Evolutionary conservation across 2,113 vertebrate genomes (phyloP).

Genomic region (Trogon surrucura): DNA sequence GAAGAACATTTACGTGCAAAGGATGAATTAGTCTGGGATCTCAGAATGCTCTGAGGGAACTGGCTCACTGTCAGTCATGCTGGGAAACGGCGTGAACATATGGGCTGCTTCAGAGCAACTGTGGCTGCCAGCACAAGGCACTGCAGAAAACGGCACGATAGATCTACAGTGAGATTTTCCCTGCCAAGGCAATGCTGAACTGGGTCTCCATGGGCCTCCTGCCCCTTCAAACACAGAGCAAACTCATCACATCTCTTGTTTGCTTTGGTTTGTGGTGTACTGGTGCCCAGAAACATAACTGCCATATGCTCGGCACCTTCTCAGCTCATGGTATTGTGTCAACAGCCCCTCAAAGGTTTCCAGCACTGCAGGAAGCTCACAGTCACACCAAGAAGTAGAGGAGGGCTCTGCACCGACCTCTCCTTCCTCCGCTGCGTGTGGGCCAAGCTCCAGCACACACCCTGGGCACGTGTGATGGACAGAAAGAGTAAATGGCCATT

Average conservation of each 20-base stretch:
- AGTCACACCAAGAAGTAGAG: not conserved
- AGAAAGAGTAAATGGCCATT: not conserved
- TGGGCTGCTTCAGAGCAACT: not conserved
- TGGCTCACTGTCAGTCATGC: not conserved
- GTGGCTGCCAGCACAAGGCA: conserved; percentile 6
- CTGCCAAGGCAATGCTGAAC: not conserved
- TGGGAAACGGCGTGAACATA: conserved; percentile 11
- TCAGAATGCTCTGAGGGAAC: not conserved
- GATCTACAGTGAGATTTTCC: not conserved
- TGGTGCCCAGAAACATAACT: not conserved
- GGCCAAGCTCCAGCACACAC: not conserved
- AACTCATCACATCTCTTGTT: not conserved
- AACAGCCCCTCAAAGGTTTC: not conserved
- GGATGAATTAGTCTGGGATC: not conserved
- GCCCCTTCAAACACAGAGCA: not conserved
- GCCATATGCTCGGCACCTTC: not conserved
- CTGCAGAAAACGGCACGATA: not conserved
- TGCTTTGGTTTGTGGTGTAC: not conserved
- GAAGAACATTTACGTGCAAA: not conserved
- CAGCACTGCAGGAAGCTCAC: not conserved
- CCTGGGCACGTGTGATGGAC: not conserved
- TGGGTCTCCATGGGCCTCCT: not conserved
- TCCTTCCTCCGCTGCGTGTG: not conserved
- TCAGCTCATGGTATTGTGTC: not conserved
- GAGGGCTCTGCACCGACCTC: not conserved